phyloP scores from a whole-genome alignment of 2,888 invertebrate genomes.

The Cantharis flavilabris region DNA sequence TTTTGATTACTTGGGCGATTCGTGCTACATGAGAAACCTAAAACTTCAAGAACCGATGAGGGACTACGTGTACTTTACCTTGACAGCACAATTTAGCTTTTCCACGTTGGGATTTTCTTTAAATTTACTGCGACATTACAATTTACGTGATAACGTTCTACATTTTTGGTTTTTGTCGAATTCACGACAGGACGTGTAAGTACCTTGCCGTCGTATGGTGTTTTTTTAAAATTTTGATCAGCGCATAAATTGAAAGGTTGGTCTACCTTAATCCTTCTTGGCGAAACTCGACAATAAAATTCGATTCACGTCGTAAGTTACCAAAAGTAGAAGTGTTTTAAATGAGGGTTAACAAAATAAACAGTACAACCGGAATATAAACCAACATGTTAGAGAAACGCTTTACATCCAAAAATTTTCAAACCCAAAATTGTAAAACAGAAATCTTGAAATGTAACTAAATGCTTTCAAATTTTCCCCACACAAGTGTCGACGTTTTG shows the following conservation, averaged over 20 bases:
- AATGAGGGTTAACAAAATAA: not conserved
- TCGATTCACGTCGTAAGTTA: not conserved
- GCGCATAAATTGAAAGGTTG: not conserved
- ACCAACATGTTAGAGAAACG: not conserved
- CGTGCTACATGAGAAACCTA: slow-evolving; percentile 15
- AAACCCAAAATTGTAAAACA: not conserved
- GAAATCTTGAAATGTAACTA: not conserved
- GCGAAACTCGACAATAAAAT: not conserved
- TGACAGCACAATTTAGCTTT: slow-evolving; percentile 29
- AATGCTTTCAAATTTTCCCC: not conserved
- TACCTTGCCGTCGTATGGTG: not conserved
- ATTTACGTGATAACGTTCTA: not conserved
- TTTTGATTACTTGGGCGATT: slow-evolving; percentile 27
- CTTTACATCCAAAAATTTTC: not conserved
- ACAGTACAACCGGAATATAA: not conserved
- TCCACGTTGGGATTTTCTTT: slow-evolving; percentile 18
- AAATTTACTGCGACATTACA: slow-evolving; percentile 18
- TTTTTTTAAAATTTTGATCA: not conserved
- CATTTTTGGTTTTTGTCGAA: not conserved
- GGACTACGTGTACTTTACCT: slow-evolving; percentile 27
- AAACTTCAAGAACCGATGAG: slow-evolving; percentile 19
- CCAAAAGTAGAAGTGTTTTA: not conserved
- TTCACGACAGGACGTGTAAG: not conserved
- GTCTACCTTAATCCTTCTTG: not conserved
- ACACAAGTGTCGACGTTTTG: not conserved